These are phyloP conservation scores for Anomalospiza imberbis DNA, from an alignment of 2,797 vertebrate genomes.

Conservation along the genomic window DNA sequence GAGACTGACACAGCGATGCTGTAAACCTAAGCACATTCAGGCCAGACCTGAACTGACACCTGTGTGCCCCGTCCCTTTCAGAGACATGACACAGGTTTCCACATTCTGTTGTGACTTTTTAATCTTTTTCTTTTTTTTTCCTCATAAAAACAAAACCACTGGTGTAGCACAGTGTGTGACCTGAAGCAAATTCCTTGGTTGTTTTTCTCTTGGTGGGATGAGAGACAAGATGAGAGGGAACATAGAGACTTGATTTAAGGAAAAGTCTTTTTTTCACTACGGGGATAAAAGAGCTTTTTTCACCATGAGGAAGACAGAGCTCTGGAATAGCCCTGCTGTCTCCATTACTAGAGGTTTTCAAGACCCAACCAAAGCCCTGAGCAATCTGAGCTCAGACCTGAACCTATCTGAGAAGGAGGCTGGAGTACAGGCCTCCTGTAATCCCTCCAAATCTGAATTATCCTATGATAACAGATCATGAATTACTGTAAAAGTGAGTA, in stretches of 20 bases:
- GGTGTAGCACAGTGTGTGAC: neutral
- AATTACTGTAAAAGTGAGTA: neutral
- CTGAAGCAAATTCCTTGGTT: neutral
- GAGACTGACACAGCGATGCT: neutral
- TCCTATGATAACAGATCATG: neutral
- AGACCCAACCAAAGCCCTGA: neutral
- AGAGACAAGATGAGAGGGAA: neutral
- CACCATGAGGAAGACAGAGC: neutral
- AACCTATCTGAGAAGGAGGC: neutral
- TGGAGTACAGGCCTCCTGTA: neutral
- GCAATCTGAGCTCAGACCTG: neutral
- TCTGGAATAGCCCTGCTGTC: neutral
- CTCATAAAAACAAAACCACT: neutral
- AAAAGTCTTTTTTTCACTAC: neutral
- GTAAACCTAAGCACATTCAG: neutral
- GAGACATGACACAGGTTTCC: neutral
- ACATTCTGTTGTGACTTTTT: neutral
- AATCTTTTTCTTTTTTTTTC: neutral
- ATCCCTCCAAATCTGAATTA: neutral
- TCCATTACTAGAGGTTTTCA: neutral
- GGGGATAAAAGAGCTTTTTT: neutral
- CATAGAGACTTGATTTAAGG: neutral
- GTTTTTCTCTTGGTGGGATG: neutral
- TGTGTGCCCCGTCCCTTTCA: fast-evolving
- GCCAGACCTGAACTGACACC: neutral